Evolutionary conservation across 2,888 invertebrate genomes (phyloP), one percentile per base, ranked within the genome.

Genomic region (Cinara cedri): DNA sequence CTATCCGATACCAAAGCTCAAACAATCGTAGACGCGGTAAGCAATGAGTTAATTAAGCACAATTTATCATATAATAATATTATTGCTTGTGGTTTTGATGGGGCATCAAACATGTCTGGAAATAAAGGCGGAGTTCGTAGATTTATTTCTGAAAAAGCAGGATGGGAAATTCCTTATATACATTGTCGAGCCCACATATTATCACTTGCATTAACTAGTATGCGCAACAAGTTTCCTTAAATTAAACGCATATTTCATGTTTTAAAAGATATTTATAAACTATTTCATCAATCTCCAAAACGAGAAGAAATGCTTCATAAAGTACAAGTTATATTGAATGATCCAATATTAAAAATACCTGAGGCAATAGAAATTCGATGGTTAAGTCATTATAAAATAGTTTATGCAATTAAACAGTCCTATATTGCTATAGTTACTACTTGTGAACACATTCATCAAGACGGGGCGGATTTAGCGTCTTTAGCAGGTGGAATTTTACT

Each of bases 251-350:
- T 70, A 19, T 70, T 70, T 19, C 55, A 70, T 55, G 70, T 70
- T 0, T 55, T 55, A 13, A 70, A 70, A 70, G 42, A 70, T 54
- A 70, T 70, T 70, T 54, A 70, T 11, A 70, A 70, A 70, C 4
- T 70, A 19, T 70, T 70, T 70, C 70, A 70, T 8, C 70, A 70
- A 10, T 70, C 51, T n/a, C 51, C 54, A 13, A 70, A 70, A 70
- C 54, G 70, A 3, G 70, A 70, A 11, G 19, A 70, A 70, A 4
- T 70, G 6, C 70, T 70, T 70, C 54, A 70, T 19, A 70, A 19
- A 54, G 8, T 70, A 9, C 68, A 68, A 68, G n/a, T 2, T 0
- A 70, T 70, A 2, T 13, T 66, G 2, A 66, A 66, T 66, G 49
- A 49, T 49, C 46, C 49, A 1, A 26, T 66, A 3, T 66, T 49